Evolutionary conservation across 2,113 vertebrate genomes (phyloP).

Genomic region (Cynoglossus semilaevis): DNA sequence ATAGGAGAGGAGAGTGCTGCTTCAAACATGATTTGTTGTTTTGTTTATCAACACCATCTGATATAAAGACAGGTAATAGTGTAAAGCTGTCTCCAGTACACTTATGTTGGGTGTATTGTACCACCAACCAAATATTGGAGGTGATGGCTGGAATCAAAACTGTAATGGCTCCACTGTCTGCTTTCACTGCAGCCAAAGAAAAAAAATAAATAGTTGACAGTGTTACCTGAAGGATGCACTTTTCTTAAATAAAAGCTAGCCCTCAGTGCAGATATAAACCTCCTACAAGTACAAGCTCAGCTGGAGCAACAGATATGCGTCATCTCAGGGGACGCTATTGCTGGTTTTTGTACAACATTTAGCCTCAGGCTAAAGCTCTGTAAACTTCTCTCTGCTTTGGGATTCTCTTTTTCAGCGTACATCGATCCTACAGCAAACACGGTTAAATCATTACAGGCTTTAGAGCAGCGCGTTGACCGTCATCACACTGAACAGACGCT

Average conservation of each 20-base stretch:
- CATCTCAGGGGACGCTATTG: constrained; percentile 74
- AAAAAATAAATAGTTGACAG: constrained; percentile 63
- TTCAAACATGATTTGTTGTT: too few species aligned
- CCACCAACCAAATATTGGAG: constrained; percentile 50
- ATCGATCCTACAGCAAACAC: constrained; percentile 71
- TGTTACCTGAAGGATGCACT: constrained; percentile 65
- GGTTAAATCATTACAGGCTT: constrained; percentile 68
- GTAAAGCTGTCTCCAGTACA: constrained; percentile 11
- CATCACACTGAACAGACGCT: constrained; percentile 36
- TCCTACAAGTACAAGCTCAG: constrained; percentile 74
- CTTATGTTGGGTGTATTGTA: constrained; percentile 43
- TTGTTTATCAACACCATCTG: too few species aligned
- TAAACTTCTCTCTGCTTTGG: constrained; percentile 74
- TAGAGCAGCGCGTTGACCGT: constrained; percentile 57
- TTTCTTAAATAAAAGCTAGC: constrained; percentile 65
- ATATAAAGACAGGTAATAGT: too few species aligned
- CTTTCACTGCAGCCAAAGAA: constrained; percentile 34
- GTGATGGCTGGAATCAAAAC: constrained; percentile 45
- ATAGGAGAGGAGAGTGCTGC: too few species aligned
- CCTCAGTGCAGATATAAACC: constrained; percentile 69
- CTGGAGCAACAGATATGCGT: constrained; percentile 72
- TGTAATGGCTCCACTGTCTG: constrained; percentile 56
- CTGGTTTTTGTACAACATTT: constrained; percentile 77
- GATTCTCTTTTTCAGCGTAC: constrained; percentile 68
- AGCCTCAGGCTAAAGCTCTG: constrained; percentile 72